Conservation (phyloP, 1,140 invertebrate species). For the Goniozus legneri region DNA sequence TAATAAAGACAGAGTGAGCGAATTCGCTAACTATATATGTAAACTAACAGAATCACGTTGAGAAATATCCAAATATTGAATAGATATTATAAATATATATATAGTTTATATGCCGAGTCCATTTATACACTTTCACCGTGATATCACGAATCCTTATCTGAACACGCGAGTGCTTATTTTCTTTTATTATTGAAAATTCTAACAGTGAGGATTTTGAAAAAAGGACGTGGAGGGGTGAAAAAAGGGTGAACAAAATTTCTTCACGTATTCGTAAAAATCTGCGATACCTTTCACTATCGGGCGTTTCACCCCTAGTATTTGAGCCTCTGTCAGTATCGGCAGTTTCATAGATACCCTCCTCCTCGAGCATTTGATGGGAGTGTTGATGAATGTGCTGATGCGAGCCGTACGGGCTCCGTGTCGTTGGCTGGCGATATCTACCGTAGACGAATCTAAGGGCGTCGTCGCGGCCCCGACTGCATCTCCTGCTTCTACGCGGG, state of each 20-base stretch:
- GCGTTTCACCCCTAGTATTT: slow-evolving; percentile 66
- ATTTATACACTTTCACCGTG: slow-evolving; percentile 20
- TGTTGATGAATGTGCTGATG: slow-evolving; percentile 56
- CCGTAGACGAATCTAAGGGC: slow-evolving; percentile 73
- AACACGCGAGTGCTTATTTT: too few species aligned
- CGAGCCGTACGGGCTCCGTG: slow-evolving; percentile 57
- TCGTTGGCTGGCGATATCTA: slow-evolving; percentile 72
- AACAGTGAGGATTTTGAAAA: too few species aligned
- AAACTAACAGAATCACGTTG: too few species aligned
- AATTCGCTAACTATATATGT: too few species aligned
- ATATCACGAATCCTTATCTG: not conserved
- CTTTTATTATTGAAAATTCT: too few species aligned
- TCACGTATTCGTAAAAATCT: slow-evolving; percentile 27
- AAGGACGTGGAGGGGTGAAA: not conserved
- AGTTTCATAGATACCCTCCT: slow-evolving; percentile 81
- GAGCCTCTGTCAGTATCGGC: slow-evolving; percentile 69
- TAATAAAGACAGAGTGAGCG: too few species aligned
- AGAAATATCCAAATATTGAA: too few species aligned
- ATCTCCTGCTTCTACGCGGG: slow-evolving; percentile 54
- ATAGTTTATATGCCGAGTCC: slow-evolving; percentile 26
- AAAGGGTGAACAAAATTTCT: not conserved
- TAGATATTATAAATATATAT: too few species aligned
- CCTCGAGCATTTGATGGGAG: slow-evolving; percentile 64
- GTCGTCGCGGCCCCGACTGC: slow-evolving; percentile 57
- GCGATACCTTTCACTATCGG: slow-evolving; percentile 80